Evolutionary conservation across 2,888 invertebrate genomes (phyloP).

Genomic region (Leptopilina myrica): DNA sequence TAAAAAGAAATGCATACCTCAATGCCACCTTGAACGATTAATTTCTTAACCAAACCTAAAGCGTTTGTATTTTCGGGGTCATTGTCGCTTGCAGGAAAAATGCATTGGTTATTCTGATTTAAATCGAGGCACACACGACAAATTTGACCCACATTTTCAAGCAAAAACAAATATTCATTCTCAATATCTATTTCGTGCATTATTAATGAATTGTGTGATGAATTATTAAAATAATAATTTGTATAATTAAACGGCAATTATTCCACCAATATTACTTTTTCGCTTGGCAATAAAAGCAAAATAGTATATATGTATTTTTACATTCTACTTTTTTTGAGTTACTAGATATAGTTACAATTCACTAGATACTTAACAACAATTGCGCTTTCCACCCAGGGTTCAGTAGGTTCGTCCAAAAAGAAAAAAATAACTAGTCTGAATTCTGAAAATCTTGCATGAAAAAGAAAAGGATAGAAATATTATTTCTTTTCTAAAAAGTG

Average conservation of each 20-base stretch:
- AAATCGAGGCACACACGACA: constrained; percentile 67
- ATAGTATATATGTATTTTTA: neutral
- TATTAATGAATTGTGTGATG: neutral
- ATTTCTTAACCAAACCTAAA: constrained; percentile 58
- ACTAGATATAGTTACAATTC: neutral
- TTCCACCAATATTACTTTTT: neutral
- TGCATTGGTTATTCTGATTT: constrained; percentile 61
- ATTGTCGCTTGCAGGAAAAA: constrained; percentile 56
- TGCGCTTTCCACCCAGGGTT: no score
- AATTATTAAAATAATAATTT: neutral
- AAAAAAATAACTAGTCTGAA: no score
- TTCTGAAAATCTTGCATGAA: no score
- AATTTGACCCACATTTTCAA: constrained; percentile 49
- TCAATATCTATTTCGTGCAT: constrained; percentile 51
- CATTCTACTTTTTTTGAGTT: neutral
- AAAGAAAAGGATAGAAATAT: no score
- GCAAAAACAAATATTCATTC: constrained; percentile 40
- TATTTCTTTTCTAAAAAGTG: no score
- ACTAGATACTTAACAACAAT: neutral
- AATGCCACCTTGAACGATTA: constrained; percentile 65
- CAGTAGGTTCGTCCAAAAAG: no score
- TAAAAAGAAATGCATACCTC: constrained; percentile 60
- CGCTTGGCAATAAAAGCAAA: constrained; percentile 32
- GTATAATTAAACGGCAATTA: neutral
- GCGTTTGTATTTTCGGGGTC: constrained; percentile 47